Evolutionary conservation across 2,797 vertebrate genomes (phyloP), one percentile per base, ranked within the genome.

Genomic region (Acomys russatus): DNA sequence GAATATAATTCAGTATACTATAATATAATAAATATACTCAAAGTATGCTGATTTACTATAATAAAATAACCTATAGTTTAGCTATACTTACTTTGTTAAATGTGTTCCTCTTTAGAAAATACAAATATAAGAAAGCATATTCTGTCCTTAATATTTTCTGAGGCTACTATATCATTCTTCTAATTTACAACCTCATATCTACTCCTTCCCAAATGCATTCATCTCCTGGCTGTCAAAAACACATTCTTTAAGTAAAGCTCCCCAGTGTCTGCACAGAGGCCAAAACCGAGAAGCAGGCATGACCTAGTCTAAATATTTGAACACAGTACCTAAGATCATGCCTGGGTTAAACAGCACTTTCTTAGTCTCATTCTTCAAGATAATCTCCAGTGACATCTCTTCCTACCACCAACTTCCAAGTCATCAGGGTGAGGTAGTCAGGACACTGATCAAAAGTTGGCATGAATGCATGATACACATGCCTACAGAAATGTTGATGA

Each of bases 191-290:
- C 12, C 28, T 38, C 35, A 3, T 66, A 63, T 49, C 68, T 88
- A 73, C 35, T 33, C n/a, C 35, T 83, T 85, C n/a, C 61, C n/a
- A 95, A 92, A 74, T 84, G 20, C 51, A 92, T 63, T 95, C 28
- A 74, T 85, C 35, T 71, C 88, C 49, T 30, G 92, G 2, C 9
- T 87, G 1, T 79, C 25, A 61, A 28, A 73, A 93, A 54, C 59
- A 84, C 33, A 54, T 91, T 85, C 54, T 82, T 79, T 88, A 94
- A 82, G 68, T 77, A 49, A 9, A 35, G 9, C 25, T 87, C 51
- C 28, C 68, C 91, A 90, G 28, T 7, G 2, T 85, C 61, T 64
- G 3, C 25, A 85, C 56, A 82, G 28, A 71, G 9, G 79, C 70
- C 80, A 56, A 92, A 82, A 64, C 17, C 6, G 9, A 80, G 61